phyloP scores from a whole-genome alignment of 2,113 vertebrate genomes.

The Stegostoma tigrinum region DNA sequence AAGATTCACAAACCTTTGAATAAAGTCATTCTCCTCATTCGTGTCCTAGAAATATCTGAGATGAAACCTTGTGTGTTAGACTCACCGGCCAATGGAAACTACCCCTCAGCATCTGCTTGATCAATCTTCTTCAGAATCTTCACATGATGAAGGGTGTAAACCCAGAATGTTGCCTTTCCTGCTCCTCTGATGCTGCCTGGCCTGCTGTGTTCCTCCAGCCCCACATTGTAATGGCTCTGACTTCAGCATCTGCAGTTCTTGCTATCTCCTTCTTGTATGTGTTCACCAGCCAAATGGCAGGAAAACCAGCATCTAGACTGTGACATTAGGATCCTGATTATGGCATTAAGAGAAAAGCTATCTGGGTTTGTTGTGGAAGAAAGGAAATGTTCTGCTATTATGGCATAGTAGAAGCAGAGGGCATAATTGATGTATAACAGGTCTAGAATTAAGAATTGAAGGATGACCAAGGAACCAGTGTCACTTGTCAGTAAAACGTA shows the following conservation, averaged over 20 bases:
- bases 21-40: neutral
- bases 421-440: too few species aligned
- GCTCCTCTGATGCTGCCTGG: too few species aligned
- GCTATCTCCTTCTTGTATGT: neutral
- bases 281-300: neutral
- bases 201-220: too few species aligned
- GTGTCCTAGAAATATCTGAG: neutral
- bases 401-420: neutral
- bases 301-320: neutral
- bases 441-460: too few species aligned
- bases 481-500: too few species aligned
- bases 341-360: neutral
- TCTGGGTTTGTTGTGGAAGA: neutral
- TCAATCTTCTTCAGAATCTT: neutral
- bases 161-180: too few species aligned
- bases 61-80: neutral
- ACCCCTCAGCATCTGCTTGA: neutral
- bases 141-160: too few species aligned
- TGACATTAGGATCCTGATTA: neutral
- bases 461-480: too few species aligned
- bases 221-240: too few species aligned
- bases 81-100: neutral
- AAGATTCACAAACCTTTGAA: neutral
- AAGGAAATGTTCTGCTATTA: neutral
- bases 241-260: neutral